Evolutionary conservation across 1,140 invertebrate species (phyloP).

Genomic region (Pseudomyrmex sp.): DNA sequence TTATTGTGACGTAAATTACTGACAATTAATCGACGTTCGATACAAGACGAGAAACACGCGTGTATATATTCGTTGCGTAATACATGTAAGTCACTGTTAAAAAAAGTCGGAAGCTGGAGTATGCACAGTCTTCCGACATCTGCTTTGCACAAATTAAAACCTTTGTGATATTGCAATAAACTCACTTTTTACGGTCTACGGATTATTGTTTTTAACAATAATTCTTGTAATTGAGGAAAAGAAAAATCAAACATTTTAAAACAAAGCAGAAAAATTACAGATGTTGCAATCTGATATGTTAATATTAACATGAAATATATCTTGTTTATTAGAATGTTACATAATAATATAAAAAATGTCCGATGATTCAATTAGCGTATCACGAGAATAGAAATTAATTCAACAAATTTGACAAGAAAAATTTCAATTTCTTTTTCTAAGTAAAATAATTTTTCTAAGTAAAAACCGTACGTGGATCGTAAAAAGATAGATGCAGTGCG

Average conservation of each 20-base stretch:
- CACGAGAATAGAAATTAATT: not conserved
- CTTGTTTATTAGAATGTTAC: not conserved
- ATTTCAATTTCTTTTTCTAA: not conserved
- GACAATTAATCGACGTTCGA: constrained; percentile 19
- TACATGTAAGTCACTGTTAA: not conserved
- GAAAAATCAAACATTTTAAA: too few species aligned
- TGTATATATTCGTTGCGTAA: not conserved
- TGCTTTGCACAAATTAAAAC: constrained; percentile 40
- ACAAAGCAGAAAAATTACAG: not conserved
- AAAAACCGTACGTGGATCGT: constrained; percentile 3
- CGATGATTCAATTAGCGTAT: constrained; percentile 10
- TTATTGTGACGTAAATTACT: constrained; percentile 40
- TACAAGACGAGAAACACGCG: constrained; percentile 37
- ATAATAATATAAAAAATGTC: not conserved
- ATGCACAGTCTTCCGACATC: constrained; percentile 77
- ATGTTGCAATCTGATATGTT: not conserved
- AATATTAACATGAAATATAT: too few species aligned
- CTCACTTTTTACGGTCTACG: constrained; percentile 9
- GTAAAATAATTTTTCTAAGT: not conserved
- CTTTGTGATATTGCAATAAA: not conserved
- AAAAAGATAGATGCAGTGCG: constrained; percentile 2
- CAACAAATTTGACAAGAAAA: not conserved
- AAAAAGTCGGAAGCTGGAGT: constrained; percentile 78
- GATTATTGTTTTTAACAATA: not conserved
- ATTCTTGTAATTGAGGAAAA: too few species aligned